These are phyloP conservation scores for Chloropsis cyanopogon DNA, from an alignment of 2,113 vertebrate genomes.

Conservation along the genomic window DNA sequence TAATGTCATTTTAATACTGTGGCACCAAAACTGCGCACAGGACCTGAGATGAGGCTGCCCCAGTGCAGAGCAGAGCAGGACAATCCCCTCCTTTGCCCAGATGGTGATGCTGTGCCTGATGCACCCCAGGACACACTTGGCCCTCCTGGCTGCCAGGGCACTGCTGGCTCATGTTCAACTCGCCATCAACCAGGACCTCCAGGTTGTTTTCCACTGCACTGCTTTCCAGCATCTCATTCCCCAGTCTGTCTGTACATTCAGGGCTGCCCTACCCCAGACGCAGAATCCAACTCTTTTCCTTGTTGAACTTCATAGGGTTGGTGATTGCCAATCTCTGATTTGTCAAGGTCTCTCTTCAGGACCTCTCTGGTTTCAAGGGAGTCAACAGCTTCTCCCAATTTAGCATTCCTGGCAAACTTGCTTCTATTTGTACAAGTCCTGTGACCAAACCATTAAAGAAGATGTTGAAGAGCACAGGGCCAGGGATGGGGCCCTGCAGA, in stretches of 20 bases:
- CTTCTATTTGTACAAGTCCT: accelerated
- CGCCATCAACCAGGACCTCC: accelerated
- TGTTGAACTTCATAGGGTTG: not conserved
- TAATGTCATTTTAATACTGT: no score
- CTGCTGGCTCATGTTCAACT: not conserved
- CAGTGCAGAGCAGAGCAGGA: not conserved
- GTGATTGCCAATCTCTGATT: not conserved
- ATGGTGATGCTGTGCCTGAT: not conserved
- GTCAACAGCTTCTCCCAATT: not conserved
- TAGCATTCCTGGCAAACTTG: not conserved
- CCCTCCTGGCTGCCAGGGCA: not conserved
- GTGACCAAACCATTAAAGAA: not conserved
- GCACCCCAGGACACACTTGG: accelerated
- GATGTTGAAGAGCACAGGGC: not conserved
- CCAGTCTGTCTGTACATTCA: no score
- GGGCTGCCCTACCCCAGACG: accelerated
- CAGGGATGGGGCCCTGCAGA: not conserved
- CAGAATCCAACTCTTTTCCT: accelerated
- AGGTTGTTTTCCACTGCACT: accelerated
- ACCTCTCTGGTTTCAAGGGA: not conserved
- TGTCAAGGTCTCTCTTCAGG: not conserved
- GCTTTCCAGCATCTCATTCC: not conserved
- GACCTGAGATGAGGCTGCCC: accelerated
- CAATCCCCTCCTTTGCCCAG: not conserved
- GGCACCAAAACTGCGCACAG: accelerated